Evolutionary conservation across 1,140 invertebrate species (phyloP), one percentile per base, ranked within the genome.

Genomic region (Bombus haemorrhoidalis): DNA sequence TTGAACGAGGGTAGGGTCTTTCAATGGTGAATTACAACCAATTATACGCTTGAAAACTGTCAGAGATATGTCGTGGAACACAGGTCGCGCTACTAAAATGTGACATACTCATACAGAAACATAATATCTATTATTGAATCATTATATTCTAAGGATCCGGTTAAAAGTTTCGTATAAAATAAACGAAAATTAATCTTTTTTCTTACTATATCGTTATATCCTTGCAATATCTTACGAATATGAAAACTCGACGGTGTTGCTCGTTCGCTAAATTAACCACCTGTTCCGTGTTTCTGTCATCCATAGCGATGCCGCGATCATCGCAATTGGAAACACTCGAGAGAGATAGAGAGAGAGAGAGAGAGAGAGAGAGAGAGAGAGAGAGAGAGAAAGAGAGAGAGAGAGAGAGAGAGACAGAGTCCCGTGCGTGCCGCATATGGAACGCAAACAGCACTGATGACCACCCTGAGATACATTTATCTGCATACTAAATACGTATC

Each of bases 401-500:
- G 32, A 64, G 66, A 77, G 28, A 25, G 57, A 64, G 66, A 77
- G 28, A 25, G 41, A 47, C 66, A 77, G 77, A 64, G 82, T 34
- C 28, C 28, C 77, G 41, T 87, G 73, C 81, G 68, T 72, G 68
- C 4, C 72, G 74, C 81, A 81, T 39, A 85, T 74, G 86, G 82
- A 85, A 78, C 57, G 53, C 57, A 72, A 64, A 8, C 66, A 39
- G 64, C 47, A 25, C 22, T 34, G 69, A 84, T 76, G 75, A 75
- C 28, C 71, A 68, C 6, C 66, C 66, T 41, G 39, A 89, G 77
- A 88, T 89, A 89, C 86, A 89, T 89, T 83, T 85, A 88, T 89
- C 87, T 87, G 86, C 86, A 89, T 89, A 88, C 81, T 86, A 85
- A 89, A 75, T 78, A 83, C 59, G 73, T 69, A 68, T 81, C 83